Percentiles rank a stretch among this genome's conserved stretches.
phyloP scores from a whole-genome alignment of 2,888 invertebrate species.

The Stenichneumon culpator region DNA sequence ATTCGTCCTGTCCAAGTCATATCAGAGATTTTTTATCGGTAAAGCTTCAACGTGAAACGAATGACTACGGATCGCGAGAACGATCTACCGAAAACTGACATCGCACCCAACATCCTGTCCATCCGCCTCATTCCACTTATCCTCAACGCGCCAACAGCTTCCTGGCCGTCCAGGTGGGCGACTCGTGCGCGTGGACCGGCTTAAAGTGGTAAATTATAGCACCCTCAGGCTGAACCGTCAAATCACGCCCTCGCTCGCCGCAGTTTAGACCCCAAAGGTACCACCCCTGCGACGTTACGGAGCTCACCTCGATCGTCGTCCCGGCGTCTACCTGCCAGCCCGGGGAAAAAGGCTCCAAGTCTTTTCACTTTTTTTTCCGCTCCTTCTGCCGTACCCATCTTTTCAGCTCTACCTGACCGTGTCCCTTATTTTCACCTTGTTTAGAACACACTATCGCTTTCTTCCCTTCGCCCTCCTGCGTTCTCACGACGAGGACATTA shows the following conservation, averaged over 20 bases:
- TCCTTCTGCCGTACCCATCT: conserved; percentile 15
- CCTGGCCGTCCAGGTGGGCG: conserved; percentile 26
- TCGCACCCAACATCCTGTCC: conserved; percentile 4
- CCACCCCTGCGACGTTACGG: conserved; percentile 42
- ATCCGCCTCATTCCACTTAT: conserved; percentile 17
- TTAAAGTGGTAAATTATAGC: conserved; percentile 76
- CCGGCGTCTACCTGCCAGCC: conserved; percentile 57
- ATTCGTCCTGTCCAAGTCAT: background rate
- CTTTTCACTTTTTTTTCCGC: conserved; percentile 40
- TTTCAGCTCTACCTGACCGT: conserved; percentile 6
- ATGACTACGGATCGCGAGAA: conserved; percentile 21
- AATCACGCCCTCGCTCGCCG: conserved; percentile 76
- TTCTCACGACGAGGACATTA: conserved; percentile 38
- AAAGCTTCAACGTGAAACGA: background rate
- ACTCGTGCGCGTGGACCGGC: conserved; percentile 48
- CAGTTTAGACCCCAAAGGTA: conserved; percentile 52
- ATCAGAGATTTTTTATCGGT: background rate
- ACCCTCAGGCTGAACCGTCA: conserved; percentile 75
- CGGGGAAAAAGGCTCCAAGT: conserved; percentile 31
- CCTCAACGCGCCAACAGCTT: background rate
- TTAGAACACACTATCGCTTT: conserved; percentile 7
- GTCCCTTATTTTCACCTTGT: conserved; percentile 15
- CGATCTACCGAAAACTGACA: conserved; percentile 24
- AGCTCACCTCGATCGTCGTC: conserved; percentile 40
- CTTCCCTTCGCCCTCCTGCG: background rate